phyloP scores from a whole-genome alignment of 1,140 invertebrate genomes.

The Drosophila suzukii region DNA sequence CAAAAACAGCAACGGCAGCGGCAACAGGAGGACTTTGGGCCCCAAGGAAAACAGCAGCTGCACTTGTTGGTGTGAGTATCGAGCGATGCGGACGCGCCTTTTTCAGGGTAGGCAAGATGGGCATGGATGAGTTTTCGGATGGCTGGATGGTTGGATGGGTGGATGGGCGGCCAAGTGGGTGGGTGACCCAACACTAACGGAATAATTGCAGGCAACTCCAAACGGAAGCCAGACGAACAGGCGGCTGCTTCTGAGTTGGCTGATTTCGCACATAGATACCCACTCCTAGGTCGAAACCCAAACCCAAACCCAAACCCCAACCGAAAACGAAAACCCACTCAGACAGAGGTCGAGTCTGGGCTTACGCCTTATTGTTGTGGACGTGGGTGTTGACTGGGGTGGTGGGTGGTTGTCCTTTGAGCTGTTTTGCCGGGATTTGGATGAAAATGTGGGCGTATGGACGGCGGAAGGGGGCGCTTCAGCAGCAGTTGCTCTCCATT shows the following conservation, averaged over 20 bases:
- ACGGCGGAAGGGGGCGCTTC: not conserved
- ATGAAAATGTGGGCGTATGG: constrained; percentile 6
- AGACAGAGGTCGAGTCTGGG: constrained; percentile 59
- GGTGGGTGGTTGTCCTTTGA: constrained; percentile 29
- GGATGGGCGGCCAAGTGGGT: constrained; percentile 6
- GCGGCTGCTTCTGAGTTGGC: constrained; percentile 70
- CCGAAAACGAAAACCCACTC: not conserved
- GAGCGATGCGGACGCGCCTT: constrained; percentile 78
- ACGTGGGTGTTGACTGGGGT: constrained; percentile 30
- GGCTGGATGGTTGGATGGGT: not conserved
- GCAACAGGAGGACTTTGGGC: constrained; percentile 55
- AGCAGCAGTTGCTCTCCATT: constrained; percentile 58
- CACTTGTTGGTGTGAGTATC: constrained; percentile 77
- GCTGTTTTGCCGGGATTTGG: constrained; percentile 24
- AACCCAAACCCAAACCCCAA: constrained; percentile 1
- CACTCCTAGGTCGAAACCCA: constrained; percentile 5
- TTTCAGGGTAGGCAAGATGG: constrained; percentile 2
- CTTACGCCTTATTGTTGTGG: constrained; percentile 60
- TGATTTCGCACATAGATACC: constrained; percentile 65
- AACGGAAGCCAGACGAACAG: constrained; percentile 78
- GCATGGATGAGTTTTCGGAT: not conserved
- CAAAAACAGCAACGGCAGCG: constrained; percentile 65
- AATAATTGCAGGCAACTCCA: constrained; percentile 81
- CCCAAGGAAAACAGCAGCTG: constrained; percentile 67
- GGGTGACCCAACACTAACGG: constrained; percentile 75